A percentile compares a stretch with the other conserved stretches of the same genome.
phyloP scores from a whole-genome alignment of 1,140 invertebrate genomes.

The Delia radicum region DNA sequence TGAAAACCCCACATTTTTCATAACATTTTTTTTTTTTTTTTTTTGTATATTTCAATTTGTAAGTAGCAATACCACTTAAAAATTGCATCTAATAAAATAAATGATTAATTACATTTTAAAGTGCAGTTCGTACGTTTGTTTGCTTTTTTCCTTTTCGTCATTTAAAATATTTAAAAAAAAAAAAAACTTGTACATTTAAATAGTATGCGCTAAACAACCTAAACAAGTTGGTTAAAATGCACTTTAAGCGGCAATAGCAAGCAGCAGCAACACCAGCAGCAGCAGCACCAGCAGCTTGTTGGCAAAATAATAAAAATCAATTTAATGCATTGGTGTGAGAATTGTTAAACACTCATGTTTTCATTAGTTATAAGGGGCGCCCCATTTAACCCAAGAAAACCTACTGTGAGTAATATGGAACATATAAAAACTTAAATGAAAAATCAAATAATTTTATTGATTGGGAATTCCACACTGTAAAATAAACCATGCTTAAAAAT shows the following conservation, averaged over 20 bases:
- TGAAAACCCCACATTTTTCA: background rate
- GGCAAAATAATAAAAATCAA: background rate
- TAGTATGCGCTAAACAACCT: background rate
- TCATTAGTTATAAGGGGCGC: background rate
- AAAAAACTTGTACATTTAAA: background rate
- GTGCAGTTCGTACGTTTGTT: background rate
- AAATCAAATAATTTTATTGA: too few relatives aligned
- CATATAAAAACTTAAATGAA: too few relatives aligned
- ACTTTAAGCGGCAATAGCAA: background rate
- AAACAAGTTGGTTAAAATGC: background rate
- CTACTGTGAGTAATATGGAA: too few relatives aligned
- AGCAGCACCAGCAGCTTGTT: background rate
- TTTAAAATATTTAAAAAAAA: background rate
- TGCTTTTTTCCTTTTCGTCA: background rate
- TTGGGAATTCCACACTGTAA: too few relatives aligned
- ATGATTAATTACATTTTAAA: background rate
- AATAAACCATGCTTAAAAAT: too few relatives aligned
- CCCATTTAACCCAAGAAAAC: too few relatives aligned
- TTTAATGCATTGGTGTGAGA: background rate
- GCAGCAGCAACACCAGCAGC: background rate
- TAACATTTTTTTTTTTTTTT: background rate
- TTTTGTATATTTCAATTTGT: background rate
- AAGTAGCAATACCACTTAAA: background rate
- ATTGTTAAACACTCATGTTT: slow-evolving; percentile 4
- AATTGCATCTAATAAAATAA: background rate